Conservation (phyloP, 2,797 vertebrate species). For the Sus cebifrons region DNA sequence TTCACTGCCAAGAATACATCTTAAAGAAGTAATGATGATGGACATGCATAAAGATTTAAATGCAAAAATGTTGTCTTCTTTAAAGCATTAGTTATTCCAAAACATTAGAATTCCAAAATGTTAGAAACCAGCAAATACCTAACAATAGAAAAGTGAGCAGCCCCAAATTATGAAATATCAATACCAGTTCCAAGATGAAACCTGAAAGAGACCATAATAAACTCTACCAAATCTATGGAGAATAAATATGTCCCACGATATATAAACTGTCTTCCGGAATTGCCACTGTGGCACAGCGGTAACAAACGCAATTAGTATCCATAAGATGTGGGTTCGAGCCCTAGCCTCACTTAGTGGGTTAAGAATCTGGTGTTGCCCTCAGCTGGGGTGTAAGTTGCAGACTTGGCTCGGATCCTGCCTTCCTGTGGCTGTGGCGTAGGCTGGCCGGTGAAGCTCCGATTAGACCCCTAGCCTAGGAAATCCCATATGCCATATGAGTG, state of each 20-base stretch:
- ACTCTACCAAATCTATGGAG: conserved; percentile 15
- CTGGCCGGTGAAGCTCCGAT: no score
- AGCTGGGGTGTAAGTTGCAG: no score
- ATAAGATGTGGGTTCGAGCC: no score
- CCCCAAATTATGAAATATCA: background rate
- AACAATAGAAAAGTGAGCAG: conserved; percentile 32
- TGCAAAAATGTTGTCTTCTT: background rate
- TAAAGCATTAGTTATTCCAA: background rate
- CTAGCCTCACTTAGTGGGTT: no score
- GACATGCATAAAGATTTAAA: background rate
- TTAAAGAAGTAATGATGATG: conserved; percentile 15
- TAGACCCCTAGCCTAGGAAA: no score
- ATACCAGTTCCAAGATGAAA: conserved; percentile 48
- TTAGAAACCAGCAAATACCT: background rate
- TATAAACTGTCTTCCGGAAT: background rate
- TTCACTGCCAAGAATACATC: conserved; percentile 19
- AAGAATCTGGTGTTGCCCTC: no score
- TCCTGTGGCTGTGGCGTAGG: no score
- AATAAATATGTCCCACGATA: conserved; percentile 52
- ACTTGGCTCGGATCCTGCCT: no score
- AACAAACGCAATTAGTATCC: no score
- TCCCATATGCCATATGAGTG: no score
- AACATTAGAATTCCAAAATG: background rate
- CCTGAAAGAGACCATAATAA: conserved; percentile 19
- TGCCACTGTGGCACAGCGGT: no score